These are phyloP conservation scores for Moxostoma hubbsi DNA, from an alignment of 2,797 vertebrate species.

Conservation along the genomic window DNA sequence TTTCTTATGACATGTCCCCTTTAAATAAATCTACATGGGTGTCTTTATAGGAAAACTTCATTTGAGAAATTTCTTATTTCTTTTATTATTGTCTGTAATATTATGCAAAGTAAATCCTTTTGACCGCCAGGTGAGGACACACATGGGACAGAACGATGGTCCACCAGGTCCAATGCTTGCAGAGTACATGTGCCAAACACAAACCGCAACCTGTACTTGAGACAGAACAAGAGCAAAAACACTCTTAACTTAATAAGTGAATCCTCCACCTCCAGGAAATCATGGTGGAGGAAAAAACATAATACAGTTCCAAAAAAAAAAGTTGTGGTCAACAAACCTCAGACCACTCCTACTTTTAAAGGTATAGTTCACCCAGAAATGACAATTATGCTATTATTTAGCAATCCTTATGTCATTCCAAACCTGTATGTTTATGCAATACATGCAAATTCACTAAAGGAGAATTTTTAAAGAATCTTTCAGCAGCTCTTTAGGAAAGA, in stretches of 20 bases:
- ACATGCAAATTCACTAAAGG: no score
- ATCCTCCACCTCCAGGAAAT: not conserved
- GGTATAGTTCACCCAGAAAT: no score
- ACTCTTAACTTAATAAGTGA: not conserved
- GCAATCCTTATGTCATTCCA: no score
- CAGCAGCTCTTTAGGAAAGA: no score
- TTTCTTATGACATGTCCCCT: not conserved
- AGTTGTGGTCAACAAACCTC: not conserved
- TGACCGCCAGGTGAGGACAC: conserved; percentile 88
- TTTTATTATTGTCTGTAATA: not conserved
- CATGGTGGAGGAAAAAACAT: not conserved
- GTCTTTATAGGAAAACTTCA: no score
- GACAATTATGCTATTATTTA: no score
- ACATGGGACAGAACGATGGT: conserved; percentile 83
- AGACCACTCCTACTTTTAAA: not conserved
- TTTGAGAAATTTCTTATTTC: no score
- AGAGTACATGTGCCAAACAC: conserved; percentile 87
- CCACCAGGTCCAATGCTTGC: conserved; percentile 90
- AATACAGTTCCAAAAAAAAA: not conserved
- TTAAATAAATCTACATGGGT: not conserved
- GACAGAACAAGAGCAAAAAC: not conserved
- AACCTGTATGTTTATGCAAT: no score
- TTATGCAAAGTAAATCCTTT: conserved; percentile 73
- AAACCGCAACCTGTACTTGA: conserved; percentile 83
- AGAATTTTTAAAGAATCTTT: no score